These are phyloP conservation scores for Drosophila quinaria DNA, from an alignment of 2,888 invertebrate genomes.

Conservation along the genomic window DNA sequence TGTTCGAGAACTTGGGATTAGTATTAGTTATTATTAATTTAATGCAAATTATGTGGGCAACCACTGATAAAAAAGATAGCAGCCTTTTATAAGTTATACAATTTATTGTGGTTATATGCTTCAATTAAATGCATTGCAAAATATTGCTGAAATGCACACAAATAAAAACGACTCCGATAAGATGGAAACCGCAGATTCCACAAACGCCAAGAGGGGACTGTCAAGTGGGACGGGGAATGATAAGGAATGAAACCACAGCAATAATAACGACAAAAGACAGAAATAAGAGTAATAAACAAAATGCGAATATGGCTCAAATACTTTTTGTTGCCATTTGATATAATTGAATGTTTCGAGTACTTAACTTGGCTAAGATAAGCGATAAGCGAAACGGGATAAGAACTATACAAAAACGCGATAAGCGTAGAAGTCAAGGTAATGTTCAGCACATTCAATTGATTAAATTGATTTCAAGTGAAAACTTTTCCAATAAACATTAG, in stretches of 20 bases:
- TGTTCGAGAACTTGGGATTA: not conserved
- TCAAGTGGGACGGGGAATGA: not conserved
- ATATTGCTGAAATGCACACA: constrained; percentile 28
- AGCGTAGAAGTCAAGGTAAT: constrained; percentile 8
- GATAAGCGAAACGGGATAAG: constrained; percentile 23
- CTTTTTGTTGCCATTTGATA: constrained; percentile 10
- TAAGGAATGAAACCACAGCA: constrained; percentile 18
- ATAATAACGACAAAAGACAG: constrained; percentile 4
- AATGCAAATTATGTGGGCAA: not conserved
- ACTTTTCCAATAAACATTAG: not conserved
- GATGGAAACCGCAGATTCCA: constrained; percentile 33
- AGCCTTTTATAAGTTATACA: not conserved
- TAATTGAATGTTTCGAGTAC: constrained; percentile 8
- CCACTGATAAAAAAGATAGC: constrained; percentile 27
- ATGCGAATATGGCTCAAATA: constrained; percentile 6
- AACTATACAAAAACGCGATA: constrained; percentile 28
- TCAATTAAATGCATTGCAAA: constrained; percentile 35
- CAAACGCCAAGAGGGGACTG: not conserved
- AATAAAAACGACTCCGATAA: constrained; percentile 27
- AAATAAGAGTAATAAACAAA: not conserved
- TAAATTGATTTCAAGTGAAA: constrained; percentile 1
- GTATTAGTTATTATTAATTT: not conserved
- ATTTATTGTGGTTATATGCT: constrained; percentile 28
- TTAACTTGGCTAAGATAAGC: constrained; percentile 27
- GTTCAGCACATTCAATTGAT: not conserved